These are phyloP conservation scores for Pelecanus crispus DNA, from an alignment of 2,113 vertebrate species.

Conservation along the genomic window DNA sequence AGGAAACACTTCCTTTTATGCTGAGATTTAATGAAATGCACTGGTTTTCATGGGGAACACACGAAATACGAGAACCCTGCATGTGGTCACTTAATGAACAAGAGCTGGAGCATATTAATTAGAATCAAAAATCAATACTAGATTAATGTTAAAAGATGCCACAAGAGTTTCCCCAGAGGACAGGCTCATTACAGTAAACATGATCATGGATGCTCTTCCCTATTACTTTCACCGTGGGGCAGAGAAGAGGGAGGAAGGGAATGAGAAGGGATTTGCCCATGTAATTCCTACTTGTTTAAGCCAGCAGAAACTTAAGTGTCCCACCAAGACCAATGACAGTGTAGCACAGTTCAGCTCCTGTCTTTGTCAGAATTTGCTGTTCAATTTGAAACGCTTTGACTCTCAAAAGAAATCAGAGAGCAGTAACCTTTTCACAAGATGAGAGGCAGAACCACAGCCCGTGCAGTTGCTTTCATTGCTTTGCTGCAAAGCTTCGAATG, in stretches of 20 bases:
- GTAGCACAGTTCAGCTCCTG: neutral
- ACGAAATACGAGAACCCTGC: neutral
- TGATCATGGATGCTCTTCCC: neutral
- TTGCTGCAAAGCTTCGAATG: neutral
- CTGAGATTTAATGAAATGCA: slow-evolving; percentile 43
- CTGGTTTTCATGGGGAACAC: neutral
- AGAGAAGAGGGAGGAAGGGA: neutral
- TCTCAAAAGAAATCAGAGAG: neutral
- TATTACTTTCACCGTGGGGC: neutral
- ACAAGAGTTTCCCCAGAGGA: neutral
- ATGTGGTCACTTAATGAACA: slow-evolving; percentile 33
- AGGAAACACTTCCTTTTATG: slow-evolving; percentile 33
- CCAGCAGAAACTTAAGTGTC: neutral
- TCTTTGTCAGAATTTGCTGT: neutral
- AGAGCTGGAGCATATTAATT: neutral
- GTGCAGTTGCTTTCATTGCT: neutral
- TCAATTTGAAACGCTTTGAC: neutral
- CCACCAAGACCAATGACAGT: neutral
- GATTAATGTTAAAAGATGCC: neutral
- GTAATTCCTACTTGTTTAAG: neutral
- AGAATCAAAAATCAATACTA: slow-evolving; percentile 1
- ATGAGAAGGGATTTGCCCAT: neutral
- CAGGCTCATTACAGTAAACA: neutral
- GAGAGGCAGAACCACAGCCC: neutral
- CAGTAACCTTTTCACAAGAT: slow-evolving; percentile 1